Conservation (phyloP, 2,113 vertebrate genomes). For the Alouatta palliata region DNA sequence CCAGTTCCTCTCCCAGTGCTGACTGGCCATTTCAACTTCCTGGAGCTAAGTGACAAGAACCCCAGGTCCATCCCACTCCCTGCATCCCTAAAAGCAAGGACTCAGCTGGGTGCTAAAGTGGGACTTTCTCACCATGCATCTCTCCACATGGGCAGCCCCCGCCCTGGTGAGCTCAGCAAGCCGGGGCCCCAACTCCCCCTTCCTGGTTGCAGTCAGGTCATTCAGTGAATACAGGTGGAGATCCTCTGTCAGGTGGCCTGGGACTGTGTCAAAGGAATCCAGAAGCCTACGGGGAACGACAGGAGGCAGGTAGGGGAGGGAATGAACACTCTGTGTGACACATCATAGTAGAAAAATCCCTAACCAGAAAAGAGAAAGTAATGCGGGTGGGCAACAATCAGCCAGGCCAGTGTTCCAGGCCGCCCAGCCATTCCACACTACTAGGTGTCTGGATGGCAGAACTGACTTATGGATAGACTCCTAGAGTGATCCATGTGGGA, state of each 20-base stretch:
- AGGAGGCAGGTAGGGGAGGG: fast-evolving
- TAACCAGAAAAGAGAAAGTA: background rate
- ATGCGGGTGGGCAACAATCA: background rate
- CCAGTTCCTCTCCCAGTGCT: background rate
- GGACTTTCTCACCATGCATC: constrained; percentile 91
- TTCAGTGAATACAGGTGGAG: constrained; percentile 95
- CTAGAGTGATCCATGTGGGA: background rate
- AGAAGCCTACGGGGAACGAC: constrained; percentile 85
- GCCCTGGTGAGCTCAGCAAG: constrained; percentile 91
- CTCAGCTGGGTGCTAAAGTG: background rate
- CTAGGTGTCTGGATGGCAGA: background rate
- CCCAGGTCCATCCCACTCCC: background rate
- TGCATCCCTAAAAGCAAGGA: background rate
- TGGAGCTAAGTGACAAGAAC: background rate
- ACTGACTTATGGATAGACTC: background rate
- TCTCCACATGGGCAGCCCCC: constrained; percentile 89
- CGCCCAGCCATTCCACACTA: background rate
- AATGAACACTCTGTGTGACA: background rate
- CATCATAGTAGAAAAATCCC: background rate
- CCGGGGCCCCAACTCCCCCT: constrained; percentile 89
- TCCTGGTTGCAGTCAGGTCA: constrained; percentile 91
- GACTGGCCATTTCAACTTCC: background rate
- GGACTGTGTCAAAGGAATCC: constrained; percentile 92
- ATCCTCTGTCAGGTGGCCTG: constrained; percentile 96
- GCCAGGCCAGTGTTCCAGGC: background rate